phyloP scores from a whole-genome alignment of 1,140 invertebrate genomes.

The Drosophila ambigua region DNA sequence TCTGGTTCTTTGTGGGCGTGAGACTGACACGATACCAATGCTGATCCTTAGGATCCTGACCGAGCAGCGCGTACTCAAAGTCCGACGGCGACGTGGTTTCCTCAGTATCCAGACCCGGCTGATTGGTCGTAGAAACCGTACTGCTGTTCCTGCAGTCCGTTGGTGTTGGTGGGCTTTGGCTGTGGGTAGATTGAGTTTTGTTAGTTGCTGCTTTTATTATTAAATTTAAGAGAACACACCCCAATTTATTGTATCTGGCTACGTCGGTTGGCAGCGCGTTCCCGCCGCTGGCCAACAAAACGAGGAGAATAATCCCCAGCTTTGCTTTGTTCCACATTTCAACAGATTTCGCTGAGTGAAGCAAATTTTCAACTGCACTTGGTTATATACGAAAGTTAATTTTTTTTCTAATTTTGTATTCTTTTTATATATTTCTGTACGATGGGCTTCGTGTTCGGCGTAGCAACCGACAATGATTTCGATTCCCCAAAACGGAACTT shows the following conservation, averaged over 20 bases:
- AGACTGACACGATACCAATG: conserved; percentile 66
- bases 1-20: conserved; percentile 42
- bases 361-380: conserved; percentile 23
- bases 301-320: conserved; percentile 26
- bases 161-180: conserved; percentile 11
- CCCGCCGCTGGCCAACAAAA: conserved; percentile 25
- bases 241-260: conserved; percentile 51
- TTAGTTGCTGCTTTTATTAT: neutral
- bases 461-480: conserved; percentile 32
- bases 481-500: conserved; percentile 53
- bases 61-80: conserved; percentile 62
- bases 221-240: conserved; percentile 27
- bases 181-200: conserved; percentile 1
- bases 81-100: conserved; percentile 14
- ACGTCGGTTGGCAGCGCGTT: conserved; percentile 31
- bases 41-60: conserved; percentile 65
- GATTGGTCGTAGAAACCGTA: neutral
- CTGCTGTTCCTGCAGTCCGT: conserved; percentile 7
- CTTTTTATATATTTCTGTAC: conserved; percentile 12
- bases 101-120: no score
- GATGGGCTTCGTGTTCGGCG: conserved; percentile 46
- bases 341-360: conserved; percentile 41
- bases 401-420: conserved; percentile 12
- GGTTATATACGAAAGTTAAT: conserved; percentile 54
- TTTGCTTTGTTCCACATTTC: conserved; percentile 46